Conservation (phyloP, 2,888 invertebrate genomes). For the Camptogramma bilineatum region DNA sequence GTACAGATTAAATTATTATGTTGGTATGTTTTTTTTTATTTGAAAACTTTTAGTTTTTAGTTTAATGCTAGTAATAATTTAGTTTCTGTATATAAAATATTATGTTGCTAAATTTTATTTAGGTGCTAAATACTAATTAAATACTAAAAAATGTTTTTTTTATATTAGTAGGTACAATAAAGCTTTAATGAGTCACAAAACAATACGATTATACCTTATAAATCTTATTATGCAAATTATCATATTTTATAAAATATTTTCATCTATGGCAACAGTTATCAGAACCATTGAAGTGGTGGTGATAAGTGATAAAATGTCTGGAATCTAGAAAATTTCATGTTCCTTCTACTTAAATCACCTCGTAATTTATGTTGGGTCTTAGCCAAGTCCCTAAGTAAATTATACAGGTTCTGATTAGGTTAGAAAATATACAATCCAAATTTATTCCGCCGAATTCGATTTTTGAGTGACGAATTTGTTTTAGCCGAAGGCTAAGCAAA, state of each 20-base stretch:
- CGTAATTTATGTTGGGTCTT: conserved; percentile 82
- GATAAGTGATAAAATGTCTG: conserved; percentile 75
- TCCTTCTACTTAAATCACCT: conserved; percentile 86
- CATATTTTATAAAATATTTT: conserved; percentile 48
- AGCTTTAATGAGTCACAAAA: conserved; percentile 76
- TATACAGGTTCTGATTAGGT: conserved; percentile 86
- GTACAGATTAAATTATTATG: conserved; percentile 83
- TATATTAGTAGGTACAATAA: conserved; percentile 53
- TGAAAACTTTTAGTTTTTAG: conserved; percentile 71
- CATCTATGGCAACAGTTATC: conserved; percentile 75
- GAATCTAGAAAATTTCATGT: conserved; percentile 68
- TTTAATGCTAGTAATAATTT: conserved; percentile 72
- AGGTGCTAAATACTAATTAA: conserved; percentile 74
- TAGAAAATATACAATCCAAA: conserved; percentile 63
- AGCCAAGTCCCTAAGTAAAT: conserved; percentile 77
- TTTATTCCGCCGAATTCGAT: conserved; percentile 71
- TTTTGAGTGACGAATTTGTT: conserved; percentile 64
- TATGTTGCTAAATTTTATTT: conserved; percentile 76
- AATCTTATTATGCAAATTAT: conserved; percentile 8
- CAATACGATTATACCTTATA: conserved; percentile 36
- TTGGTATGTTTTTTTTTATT: conserved; percentile 75
- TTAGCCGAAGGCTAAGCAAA: conserved; percentile 55
- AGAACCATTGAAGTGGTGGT: conserved; percentile 80
- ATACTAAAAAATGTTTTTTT: conserved; percentile 42
- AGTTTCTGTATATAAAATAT: conserved; percentile 78